phyloP scores from a whole-genome alignment of 2,113 vertebrate genomes.

The Brevimyrus niger region DNA sequence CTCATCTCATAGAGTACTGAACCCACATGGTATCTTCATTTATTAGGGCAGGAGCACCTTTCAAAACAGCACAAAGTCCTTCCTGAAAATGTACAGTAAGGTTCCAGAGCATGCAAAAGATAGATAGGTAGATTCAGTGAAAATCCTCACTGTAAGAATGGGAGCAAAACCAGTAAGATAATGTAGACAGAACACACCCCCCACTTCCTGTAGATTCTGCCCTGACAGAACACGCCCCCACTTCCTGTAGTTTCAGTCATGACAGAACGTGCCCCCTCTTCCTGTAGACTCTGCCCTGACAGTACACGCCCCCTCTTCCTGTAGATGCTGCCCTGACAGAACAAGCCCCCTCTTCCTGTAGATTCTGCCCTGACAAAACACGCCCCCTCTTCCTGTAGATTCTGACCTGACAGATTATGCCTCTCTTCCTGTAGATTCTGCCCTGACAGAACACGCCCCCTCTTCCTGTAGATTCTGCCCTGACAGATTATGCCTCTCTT shows the following conservation, averaged over 20 bases:
- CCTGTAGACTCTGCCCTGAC: not conserved
- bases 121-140: not conserved
- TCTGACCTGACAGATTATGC: not conserved
- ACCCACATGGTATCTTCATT: not conserved
- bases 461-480: not conserved
- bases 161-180: not conserved
- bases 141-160: not conserved
- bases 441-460: not conserved
- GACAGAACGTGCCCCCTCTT: not conserved
- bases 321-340: not conserved
- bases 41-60: not conserved
- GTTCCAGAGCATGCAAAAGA: not conserved
- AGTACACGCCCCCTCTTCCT: not conserved
- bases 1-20: not conserved
- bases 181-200: not conserved
- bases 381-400: not conserved
- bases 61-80: not conserved
- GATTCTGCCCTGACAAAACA: not conserved
- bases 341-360: not conserved
- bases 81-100: not conserved
- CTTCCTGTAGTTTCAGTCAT: not conserved
- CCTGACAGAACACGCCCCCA: not conserved
- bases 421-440: not conserved
- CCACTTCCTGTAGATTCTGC: not conserved
- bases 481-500: not conserved